Evolutionary conservation across 2,888 invertebrate species (phyloP).

Genomic region (Idaea straminata): DNA sequence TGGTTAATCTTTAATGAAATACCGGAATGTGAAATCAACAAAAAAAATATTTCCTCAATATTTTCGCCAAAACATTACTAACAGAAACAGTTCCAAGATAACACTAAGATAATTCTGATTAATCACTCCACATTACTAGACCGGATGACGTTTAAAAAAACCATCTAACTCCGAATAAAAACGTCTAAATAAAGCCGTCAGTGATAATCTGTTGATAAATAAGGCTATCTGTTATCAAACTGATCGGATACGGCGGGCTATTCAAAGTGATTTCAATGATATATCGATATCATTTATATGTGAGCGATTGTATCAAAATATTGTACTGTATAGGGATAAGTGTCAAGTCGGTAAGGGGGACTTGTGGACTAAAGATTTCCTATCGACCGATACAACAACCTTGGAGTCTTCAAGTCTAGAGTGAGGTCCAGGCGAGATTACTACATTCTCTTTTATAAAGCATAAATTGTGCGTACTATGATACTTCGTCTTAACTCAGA

Average conservation of each 20-base stretch:
- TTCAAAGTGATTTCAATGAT: conserved; percentile 40
- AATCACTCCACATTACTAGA: neutral
- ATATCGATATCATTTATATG: conserved; percentile 75
- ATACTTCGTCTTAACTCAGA: no score
- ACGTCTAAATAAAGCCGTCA: conserved; percentile 66
- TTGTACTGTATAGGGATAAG: conserved; percentile 68
- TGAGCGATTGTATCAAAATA: conserved; percentile 76
- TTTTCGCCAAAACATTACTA: neutral
- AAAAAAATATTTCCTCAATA: neutral
- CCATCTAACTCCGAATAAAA: conserved; percentile 41
- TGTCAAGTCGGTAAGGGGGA: conserved; percentile 65
- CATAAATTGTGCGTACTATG: no score
- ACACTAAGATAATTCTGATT: conserved; percentile 1
- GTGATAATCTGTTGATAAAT: conserved; percentile 72
- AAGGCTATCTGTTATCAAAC: neutral
- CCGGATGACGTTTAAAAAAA: neutral
- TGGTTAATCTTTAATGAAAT: neutral
- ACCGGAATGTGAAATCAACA: neutral
- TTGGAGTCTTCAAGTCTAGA: neutral
- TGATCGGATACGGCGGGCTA: neutral
- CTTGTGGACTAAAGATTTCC: conserved; percentile 34
- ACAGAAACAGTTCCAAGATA: neutral
- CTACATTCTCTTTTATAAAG: no score
- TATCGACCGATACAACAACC: neutral
- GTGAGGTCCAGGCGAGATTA: no score